These are phyloP conservation scores for Glomeris marginata DNA, from an alignment of 2,888 invertebrate genomes.

Conservation along the genomic window DNA sequence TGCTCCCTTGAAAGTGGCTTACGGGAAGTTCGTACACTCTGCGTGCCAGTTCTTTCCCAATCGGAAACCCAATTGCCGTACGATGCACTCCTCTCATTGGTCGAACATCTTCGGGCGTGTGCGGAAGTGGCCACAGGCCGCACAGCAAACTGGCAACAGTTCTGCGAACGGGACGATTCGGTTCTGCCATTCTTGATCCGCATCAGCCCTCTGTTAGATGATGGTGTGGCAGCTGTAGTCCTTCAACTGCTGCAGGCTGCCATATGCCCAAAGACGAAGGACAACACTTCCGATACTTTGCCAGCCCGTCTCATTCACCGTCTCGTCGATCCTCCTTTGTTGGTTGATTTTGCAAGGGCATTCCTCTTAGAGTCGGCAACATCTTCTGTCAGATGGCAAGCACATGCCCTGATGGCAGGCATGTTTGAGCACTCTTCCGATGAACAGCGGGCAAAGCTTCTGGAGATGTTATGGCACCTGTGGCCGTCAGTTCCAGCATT, in stretches of 20 bases:
- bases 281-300: slow-evolving; percentile 31
- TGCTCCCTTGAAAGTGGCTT: slow-evolving; percentile 84
- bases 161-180: slow-evolving; percentile 58
- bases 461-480: slow-evolving; percentile 74
- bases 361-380: slow-evolving; percentile 88
- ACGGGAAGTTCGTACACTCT: slow-evolving; percentile 24
- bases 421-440: slow-evolving; percentile 68
- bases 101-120: slow-evolving; percentile 88
- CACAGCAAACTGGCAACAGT: slow-evolving; percentile 89
- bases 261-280: slow-evolving; percentile 57
- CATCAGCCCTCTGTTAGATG: slow-evolving; percentile 72
- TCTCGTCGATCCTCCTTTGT: slow-evolving; percentile 44
- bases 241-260: slow-evolving; percentile 80
- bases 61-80: slow-evolving; percentile 43
- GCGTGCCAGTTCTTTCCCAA: slow-evolving; percentile 14
- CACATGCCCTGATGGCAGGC: slow-evolving; percentile 68
- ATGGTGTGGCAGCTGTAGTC: slow-evolving; percentile 76
- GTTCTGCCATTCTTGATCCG: slow-evolving; percentile 63
- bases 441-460: slow-evolving; percentile 57
- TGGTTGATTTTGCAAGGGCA: slow-evolving; percentile 65
- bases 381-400: slow-evolving; percentile 87
- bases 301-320: slow-evolving; percentile 44
- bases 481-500: slow-evolving; percentile 83
- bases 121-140: slow-evolving; percentile 81
- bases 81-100: slow-evolving; percentile 80